Conservation (phyloP, 2,888 invertebrate genomes). For the Leptinotarsa rubiginosa region DNA sequence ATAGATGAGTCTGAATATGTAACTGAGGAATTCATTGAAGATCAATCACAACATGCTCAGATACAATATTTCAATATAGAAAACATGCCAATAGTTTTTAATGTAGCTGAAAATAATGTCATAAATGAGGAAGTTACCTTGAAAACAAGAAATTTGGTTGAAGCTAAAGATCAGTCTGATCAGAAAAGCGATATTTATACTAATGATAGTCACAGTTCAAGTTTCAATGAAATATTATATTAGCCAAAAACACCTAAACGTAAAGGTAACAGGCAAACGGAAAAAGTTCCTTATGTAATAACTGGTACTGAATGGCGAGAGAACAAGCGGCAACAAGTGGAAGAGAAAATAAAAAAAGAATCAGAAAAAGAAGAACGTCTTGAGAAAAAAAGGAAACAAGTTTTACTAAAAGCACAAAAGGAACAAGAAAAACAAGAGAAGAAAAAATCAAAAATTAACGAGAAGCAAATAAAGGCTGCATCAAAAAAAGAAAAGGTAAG, state of each 20-base stretch:
- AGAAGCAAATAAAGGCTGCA: conserved; percentile 13
- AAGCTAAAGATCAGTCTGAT: conserved; percentile 5
- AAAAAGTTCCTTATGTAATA: conserved; percentile 17
- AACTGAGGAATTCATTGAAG: not conserved
- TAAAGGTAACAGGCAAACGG: conserved; percentile 16
- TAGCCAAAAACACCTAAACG: conserved; percentile 13
- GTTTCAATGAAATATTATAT: conserved; percentile 18
- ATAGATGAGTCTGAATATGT: not conserved
- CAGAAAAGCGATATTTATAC: not conserved
- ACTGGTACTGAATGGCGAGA: conserved; percentile 25
- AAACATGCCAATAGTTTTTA: conserved; percentile 21
- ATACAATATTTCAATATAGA: conserved; percentile 18
- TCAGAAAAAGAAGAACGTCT: conserved; percentile 21
- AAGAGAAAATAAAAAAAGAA: conserved; percentile 21
- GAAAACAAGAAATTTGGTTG: conserved; percentile 15
- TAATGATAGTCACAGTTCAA: conserved; percentile 4
- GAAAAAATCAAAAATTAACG: conserved; percentile 19
- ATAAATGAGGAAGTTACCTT: conserved; percentile 15
- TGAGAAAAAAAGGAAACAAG: conserved; percentile 17
- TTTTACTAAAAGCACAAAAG: conserved; percentile 19
- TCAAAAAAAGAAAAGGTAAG: conserved; percentile 5
- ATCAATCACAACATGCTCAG: conserved; percentile 2
- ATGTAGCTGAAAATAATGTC: conserved; percentile 19
- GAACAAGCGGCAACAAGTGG: conserved; percentile 14
- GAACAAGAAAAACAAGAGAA: conserved; percentile 22